Conservation (phyloP, 2,888 invertebrate species). For the Ormyrus rosae region DNA sequence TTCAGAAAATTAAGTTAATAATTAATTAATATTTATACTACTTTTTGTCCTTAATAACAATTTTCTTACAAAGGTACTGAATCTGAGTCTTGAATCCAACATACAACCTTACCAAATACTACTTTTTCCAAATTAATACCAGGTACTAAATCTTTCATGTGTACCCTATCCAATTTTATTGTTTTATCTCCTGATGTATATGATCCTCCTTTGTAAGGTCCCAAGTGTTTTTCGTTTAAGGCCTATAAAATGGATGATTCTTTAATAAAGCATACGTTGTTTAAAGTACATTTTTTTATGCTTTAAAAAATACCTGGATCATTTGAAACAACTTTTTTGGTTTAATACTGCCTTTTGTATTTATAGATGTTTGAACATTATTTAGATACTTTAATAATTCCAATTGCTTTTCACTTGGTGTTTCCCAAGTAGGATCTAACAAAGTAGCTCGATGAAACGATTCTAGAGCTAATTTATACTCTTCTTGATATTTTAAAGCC, state of each 20-base stretch:
- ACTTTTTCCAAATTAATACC: constrained; percentile 84
- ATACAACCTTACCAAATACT: constrained; percentile 87
- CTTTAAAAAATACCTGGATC: constrained; percentile 77
- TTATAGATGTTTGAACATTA: constrained; percentile 81
- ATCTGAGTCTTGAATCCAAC: constrained; percentile 86
- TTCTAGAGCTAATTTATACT: constrained; percentile 83
- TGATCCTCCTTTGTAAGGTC: constrained; percentile 81
- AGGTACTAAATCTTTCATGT: constrained; percentile 78
- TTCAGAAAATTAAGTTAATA: constrained; percentile 29
- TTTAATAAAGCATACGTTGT: constrained; percentile 7
- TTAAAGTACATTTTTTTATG: constrained; percentile 3
- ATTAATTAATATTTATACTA: constrained; percentile 23
- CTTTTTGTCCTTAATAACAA: constrained; percentile 24
- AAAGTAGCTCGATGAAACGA: constrained; percentile 82
- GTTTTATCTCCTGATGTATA: constrained; percentile 77
- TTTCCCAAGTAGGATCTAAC: constrained; percentile 87
- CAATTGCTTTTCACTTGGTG: constrained; percentile 80
- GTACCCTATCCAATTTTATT: constrained; percentile 77
- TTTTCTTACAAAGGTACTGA: constrained; percentile 86
- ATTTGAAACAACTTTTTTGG: constrained; percentile 83
- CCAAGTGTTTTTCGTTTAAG: constrained; percentile 83
- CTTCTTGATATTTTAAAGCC: constrained; percentile 88
- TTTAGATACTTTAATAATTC: constrained; percentile 82
- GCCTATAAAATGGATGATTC: constrained; percentile 74
- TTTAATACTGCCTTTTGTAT: constrained; percentile 85